Percentiles rank a stretch among this genome's conserved stretches.
phyloP scores from a whole-genome alignment of 2,888 invertebrate species.

The Sesamia inferens region DNA sequence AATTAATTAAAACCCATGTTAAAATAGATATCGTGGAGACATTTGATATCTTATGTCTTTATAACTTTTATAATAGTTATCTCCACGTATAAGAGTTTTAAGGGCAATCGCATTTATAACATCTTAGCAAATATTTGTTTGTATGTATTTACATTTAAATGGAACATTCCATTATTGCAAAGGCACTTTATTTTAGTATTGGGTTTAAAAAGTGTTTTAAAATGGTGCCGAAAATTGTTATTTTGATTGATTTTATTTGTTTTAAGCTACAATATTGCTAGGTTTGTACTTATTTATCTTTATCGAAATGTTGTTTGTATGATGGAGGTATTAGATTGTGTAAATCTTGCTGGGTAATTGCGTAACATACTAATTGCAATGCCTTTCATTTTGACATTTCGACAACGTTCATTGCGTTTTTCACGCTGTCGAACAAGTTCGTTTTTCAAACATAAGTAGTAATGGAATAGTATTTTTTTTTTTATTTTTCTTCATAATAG shows the following conservation, averaged over 20 bases:
- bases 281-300: constrained; percentile 46
- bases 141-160: constrained; percentile 41
- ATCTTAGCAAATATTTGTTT: constrained; percentile 30
- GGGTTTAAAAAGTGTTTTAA: not conserved
- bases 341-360: not conserved
- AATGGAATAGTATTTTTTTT: not conserved
- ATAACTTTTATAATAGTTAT: constrained; percentile 29
- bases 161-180: constrained; percentile 51
- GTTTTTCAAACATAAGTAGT: not conserved
- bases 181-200: not conserved
- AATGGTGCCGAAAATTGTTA: constrained; percentile 2
- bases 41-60: constrained; percentile 4
- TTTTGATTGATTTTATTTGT: not conserved
- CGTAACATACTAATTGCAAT: not conserved
- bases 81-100: constrained; percentile 22
- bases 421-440: not conserved
- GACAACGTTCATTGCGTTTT: not conserved
- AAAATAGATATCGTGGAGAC: constrained; percentile 8
- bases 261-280: constrained; percentile 13
- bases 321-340: not conserved
- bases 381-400: not conserved
- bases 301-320: constrained; percentile 18
- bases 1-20: constrained; percentile 4
- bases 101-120: constrained; percentile 51
- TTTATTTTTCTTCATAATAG: not conserved